Evolutionary conservation across 2,797 vertebrate genomes (phyloP), one percentile per base, ranked within the genome.

Genomic region (Anas bahamensis): DNA sequence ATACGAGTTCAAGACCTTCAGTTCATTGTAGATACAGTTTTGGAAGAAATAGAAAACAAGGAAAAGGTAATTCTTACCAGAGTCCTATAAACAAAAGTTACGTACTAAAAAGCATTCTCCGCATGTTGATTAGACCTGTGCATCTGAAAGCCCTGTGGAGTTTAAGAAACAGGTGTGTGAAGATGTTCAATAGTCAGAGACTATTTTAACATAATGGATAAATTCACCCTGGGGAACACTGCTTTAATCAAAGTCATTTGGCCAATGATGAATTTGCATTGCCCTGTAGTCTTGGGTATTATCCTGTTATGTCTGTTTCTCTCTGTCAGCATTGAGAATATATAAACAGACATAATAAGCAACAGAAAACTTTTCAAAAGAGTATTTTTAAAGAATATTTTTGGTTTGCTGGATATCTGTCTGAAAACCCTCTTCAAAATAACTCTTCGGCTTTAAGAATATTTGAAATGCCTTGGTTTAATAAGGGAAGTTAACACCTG

Each of bases 1-100:
- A 69, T 98, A 56, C 97, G 86, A 74, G 98, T 99, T 86, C 98
- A 99, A 96, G 98, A 99, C 69, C 97, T 99, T 92, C 97, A 99
- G 93, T 76, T 98, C 68, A 95, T 98, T 50, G 98, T 99, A 77
- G 98, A 99, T 90, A 96, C 96, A 35, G 97, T 99, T 86, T 97
- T 99, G 91, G 98, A 99, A 84, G 98, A 98, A 95, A 92, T 98
- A 13, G 96, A 97, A 42, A 97, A 97, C 92, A 97, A 97, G n/a
- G 96, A 97, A 86, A 97, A 98, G 98, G 98, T 98, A 97, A 94
- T 80, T 84, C 35, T 80, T 81, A 33, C n/a, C 11, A 48, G 39
- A 33, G 8, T 9, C 65, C 89, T 56, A 29, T 61, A 41, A 69
- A 53, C 55, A 56, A 18, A 66, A 55, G 29, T 88, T 89, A 53